Evolutionary conservation across 2,113 vertebrate species (phyloP), one percentile per base, ranked within the genome.

Genomic region (Chaenogobius annularis): DNA sequence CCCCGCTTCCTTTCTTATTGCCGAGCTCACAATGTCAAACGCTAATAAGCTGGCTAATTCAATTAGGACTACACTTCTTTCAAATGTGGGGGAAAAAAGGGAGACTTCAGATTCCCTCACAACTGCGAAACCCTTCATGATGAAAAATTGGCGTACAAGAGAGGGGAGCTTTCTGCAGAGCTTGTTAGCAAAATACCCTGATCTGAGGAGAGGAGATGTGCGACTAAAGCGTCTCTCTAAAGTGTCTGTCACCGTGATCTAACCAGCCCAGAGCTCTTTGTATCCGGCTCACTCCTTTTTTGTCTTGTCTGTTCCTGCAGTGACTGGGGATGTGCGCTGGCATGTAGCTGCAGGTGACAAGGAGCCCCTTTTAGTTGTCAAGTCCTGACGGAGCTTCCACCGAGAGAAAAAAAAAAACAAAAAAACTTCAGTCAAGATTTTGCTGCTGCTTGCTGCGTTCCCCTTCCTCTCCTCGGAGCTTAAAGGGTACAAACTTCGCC

Each of bases 131-230:
- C 80, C 84, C 76, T 84, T 88, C 81, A 89, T 90, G 78, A 83
- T 80, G 71, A 86, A 75, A 70, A 80, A 86, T 74, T 79, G 82
- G 77, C 79, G 85, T 56, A 74, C 74, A 66, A 78, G 71, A 76
- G 72, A 66, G 78, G 10, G 73, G 70, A 80, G 82, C 80, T 78
- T 68, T 75, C 78, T 83, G 72, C 85, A 10, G 80, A 87, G 91
- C 89, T 91, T 91, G 89, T 92, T 92, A 91, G 90, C 88, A 92
- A 91, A 91, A 88, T 59, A 83, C 84, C 84, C 82, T 81, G 88
- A 92, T 92, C 89, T 89, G 80, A 91, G 88, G 83, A 66, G 3
- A 70, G 55, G 82, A 88, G 89, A 82, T 75, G 82, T 84, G 87
- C 74, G 87, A 90, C 91, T 89, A 87, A 89, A 89, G 87, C 83